phyloP scores from a whole-genome alignment of 2,888 invertebrate genomes.

The Sarcophaga carnaria region DNA sequence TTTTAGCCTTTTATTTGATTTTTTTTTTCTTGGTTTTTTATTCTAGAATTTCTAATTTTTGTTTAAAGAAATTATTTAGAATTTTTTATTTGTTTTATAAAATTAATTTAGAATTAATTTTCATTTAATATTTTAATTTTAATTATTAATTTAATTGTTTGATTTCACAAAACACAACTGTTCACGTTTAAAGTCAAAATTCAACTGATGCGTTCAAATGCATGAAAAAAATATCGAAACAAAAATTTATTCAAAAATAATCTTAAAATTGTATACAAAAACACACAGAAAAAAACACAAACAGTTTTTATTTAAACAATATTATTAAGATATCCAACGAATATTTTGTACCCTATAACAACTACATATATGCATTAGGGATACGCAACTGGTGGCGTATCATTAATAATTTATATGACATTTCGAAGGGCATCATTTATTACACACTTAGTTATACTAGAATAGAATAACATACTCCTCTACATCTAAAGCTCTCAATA shows the following conservation, averaged over 20 bases:
- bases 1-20: not conserved
- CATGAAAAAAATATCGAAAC: slow-evolving; percentile 65
- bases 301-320: not conserved
- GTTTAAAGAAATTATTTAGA: not conserved
- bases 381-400: too few relatives aligned
- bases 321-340: not conserved
- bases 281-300: slow-evolving; percentile 7
- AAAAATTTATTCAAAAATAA: slow-evolving; percentile 61
- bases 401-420: too few relatives aligned
- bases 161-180: slow-evolving; percentile 58
- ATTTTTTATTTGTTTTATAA: not conserved
- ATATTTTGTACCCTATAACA: not conserved
- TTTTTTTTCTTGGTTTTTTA: not conserved
- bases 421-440: too few relatives aligned
- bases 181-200: slow-evolving; percentile 71
- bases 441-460: too few relatives aligned
- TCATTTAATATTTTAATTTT: slow-evolving; percentile 3
- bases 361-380: not conserved
- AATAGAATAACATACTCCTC: too few relatives aligned
- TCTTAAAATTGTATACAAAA: slow-evolving; percentile 45
- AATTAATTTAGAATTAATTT: slow-evolving; percentile 3
- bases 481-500: too few relatives aligned
- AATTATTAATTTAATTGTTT: slow-evolving; percentile 27
- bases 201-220: slow-evolving; percentile 72
- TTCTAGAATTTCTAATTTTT: not conserved